Evolutionary conservation across 2,888 invertebrate species (phyloP).

Genomic region (Ennomos erosarius): DNA sequence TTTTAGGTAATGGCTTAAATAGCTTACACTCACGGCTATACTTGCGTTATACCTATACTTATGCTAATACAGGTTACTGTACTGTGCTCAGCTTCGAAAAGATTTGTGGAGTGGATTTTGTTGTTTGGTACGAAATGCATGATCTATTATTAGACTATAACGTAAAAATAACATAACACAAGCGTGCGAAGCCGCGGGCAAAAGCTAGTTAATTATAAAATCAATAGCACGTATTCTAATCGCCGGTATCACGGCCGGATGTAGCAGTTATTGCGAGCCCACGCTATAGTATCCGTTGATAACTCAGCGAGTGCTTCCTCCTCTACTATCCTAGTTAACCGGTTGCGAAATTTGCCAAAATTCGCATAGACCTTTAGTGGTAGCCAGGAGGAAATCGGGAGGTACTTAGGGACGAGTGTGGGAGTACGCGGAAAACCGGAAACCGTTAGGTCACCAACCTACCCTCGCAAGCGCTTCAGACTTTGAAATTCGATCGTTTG

Average conservation of each 20-base stretch:
- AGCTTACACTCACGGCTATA: too few relatives aligned
- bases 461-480: background rate
- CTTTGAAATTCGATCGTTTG: background rate
- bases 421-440: background rate
- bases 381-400: slow-evolving; percentile 16
- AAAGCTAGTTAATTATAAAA: slow-evolving; percentile 42
- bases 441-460: too few relatives aligned
- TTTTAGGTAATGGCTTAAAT: too few relatives aligned
- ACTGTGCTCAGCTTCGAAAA: too few relatives aligned
- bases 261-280: slow-evolving; percentile 47
- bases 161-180: too few relatives aligned
- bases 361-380: slow-evolving; percentile 34
- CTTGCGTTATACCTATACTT: too few relatives aligned
- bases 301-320: slow-evolving; percentile 38
- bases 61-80: too few relatives aligned
- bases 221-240: slow-evolving; percentile 42
- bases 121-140: too few relatives aligned
- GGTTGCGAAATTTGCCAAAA: slow-evolving; percentile 79
- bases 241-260: slow-evolving; percentile 47
- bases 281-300: slow-evolving; percentile 44
- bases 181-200: too few relatives aligned
- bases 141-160: too few relatives aligned
- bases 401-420: background rate
- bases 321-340: slow-evolving; percentile 70
- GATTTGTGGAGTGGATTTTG: too few relatives aligned